Evolutionary conservation across 1,140 invertebrate genomes (phyloP), one percentile per base, ranked within the genome.

Genomic region (Leucophenga varia): DNA sequence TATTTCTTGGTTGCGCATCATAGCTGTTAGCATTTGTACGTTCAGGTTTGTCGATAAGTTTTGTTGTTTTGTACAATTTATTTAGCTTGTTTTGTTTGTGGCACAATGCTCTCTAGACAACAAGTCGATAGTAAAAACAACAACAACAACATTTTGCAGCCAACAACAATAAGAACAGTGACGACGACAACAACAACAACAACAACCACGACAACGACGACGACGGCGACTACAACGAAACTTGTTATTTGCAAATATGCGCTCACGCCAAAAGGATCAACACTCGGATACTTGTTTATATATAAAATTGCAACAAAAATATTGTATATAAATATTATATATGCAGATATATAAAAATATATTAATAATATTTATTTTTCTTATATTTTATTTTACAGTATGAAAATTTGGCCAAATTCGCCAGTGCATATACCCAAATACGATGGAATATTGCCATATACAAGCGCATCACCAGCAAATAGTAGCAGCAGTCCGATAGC

Each of bases 401-500:
- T 73, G 70, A 73, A 73, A 57, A 51, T 72, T 39, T 73, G 70
- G 70, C 68, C 73, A 6, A 73, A 72, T 57, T 75, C 73, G 46
- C 73, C 73, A 20, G 68, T 74, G 30, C 73, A 75, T 43, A 72
- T 75, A 55, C 73, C 73, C 47, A 75, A 75, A 60, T 75, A 74
- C 44, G 68, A 75, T 63, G 68, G 68, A 17, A 61, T 73, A 54
- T 48, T 75, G 45, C 68, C 68, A 37, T 73, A 59, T 52, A 42
- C 67, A 13, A 56, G 65, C 47, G 57, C 51, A 43, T 70, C 67
- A 54, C 51, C 70, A 22, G 61, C 58, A 31, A 60, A 60, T 47
- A 54, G 52, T 25, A 70, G 54, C 55, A 61, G 57, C 55, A 72
- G 65, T 31, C 70, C 73, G 22, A 75, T 75, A 43, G 72, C 68